Conservation (phyloP, 2,797 vertebrate genomes). For the Pipistrellus pipistrellus region DNA sequence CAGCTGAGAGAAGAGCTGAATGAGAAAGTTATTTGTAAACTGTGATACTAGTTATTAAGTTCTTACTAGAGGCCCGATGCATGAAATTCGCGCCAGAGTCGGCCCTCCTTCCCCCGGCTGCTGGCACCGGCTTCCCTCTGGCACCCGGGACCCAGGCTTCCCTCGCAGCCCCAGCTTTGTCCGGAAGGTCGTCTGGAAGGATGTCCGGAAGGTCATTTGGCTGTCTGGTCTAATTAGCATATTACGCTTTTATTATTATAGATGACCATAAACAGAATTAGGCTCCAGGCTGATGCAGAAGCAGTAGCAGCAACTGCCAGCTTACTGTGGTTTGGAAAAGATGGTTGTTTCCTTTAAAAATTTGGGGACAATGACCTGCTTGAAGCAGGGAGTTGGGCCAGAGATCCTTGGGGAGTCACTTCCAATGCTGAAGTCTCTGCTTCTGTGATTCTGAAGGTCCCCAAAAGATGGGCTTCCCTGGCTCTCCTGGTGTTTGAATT, state of each 20-base stretch:
- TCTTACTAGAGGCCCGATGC: too few species aligned
- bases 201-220: too few species aligned
- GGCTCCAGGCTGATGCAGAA: neutral
- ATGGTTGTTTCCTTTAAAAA: conserved; percentile 35
- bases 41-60: neutral
- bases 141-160: too few species aligned
- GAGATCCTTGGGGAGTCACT: neutral
- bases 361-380: neutral
- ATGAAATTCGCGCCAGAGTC: too few species aligned
- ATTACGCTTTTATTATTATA: too few species aligned
- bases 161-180: too few species aligned
- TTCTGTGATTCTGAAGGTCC: conserved; percentile 28
- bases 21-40: neutral
- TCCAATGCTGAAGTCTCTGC: neutral
- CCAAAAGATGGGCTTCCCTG: conserved; percentile 17
- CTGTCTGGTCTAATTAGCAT: too few species aligned
- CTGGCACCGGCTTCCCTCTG: too few species aligned
- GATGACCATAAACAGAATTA: neutral
- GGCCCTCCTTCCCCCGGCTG: too few species aligned
- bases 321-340: neutral
- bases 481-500: neutral
- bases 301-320: neutral
- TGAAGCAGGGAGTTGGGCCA: neutral
- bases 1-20: neutral
- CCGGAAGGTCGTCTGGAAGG: too few species aligned